phyloP scores from a whole-genome alignment of 2,113 vertebrate species.

The Ochotona curzoniae region DNA sequence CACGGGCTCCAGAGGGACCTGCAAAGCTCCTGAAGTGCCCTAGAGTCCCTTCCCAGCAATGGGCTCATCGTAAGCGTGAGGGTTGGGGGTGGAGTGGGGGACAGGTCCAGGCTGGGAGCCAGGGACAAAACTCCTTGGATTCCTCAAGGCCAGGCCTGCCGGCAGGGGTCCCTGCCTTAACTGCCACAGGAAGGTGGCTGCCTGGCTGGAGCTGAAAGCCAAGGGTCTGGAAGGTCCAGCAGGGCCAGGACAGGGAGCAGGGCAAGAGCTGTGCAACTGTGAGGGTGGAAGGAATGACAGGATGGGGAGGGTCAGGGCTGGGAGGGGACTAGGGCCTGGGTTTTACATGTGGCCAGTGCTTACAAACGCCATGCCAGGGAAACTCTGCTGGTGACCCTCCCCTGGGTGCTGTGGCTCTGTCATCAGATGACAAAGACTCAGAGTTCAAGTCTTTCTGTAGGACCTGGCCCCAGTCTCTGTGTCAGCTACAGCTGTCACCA shows the following conservation, averaged over 20 bases:
- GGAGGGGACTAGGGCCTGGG: neutral
- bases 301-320: neutral
- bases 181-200: neutral
- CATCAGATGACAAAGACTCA: neutral
- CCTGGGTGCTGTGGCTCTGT: neutral
- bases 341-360: neutral
- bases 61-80: neutral
- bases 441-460: neutral
- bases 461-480: neutral
- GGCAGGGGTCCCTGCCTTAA: neutral
- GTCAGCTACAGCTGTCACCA: neutral
- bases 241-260: neutral
- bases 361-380: neutral
- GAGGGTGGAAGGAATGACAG: neutral
- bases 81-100: neutral
- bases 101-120: neutral
- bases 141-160: neutral
- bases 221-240: neutral
- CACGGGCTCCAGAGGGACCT: neutral
- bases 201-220: neutral
- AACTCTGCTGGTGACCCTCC: neutral
- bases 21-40: fast-evolving
- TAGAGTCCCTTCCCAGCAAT: neutral
- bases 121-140: neutral
- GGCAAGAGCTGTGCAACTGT: neutral